Percentiles rank a stretch among this genome's conserved stretches.
Conservation (phyloP, 2,888 invertebrate species). For the Dryocosmus kuriphilus region DNA sequence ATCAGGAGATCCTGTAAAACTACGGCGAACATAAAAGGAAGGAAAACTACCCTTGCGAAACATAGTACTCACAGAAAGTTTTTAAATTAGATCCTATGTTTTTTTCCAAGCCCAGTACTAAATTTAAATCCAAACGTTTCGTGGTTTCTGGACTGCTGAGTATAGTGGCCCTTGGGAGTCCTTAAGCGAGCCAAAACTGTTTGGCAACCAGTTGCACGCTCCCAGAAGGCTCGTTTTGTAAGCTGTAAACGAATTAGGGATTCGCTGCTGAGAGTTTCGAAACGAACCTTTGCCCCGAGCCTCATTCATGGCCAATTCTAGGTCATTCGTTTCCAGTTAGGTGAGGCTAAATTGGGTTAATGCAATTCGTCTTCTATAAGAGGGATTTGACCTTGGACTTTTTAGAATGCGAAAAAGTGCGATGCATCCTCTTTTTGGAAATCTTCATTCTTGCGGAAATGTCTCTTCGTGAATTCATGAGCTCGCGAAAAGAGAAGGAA, state of each 20-base stretch:
- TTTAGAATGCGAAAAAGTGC: neutral
- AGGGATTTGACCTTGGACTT: neutral
- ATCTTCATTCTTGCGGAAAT: neutral
- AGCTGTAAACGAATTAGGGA: slow-evolving; percentile 61
- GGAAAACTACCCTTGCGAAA: too few species aligned
- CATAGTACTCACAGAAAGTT: neutral
- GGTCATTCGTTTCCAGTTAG: neutral
- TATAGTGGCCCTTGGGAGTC: slow-evolving; percentile 32
- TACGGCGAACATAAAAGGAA: neutral
- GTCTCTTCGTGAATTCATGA: neutral
- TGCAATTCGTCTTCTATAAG: neutral
- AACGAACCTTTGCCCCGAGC: slow-evolving; percentile 37
- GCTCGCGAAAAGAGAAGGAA: neutral
- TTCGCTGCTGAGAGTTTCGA: slow-evolving; percentile 34
- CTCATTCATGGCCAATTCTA: slow-evolving; percentile 1
- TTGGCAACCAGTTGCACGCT: slow-evolving; percentile 74
- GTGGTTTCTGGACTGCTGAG: slow-evolving; percentile 25
- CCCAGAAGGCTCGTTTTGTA: slow-evolving; percentile 72
- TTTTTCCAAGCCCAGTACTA: slow-evolving; percentile 23
- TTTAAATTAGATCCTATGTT: neutral
- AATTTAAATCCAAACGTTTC: slow-evolving; percentile 13
- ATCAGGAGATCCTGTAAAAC: neutral
- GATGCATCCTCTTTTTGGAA: neutral
- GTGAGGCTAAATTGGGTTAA: neutral
- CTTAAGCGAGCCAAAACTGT: slow-evolving; percentile 55